Percentiles rank a stretch among this genome's conserved stretches.
phyloP scores from a whole-genome alignment of 2,113 vertebrate species.

The Cyanistes caeruleus region DNA sequence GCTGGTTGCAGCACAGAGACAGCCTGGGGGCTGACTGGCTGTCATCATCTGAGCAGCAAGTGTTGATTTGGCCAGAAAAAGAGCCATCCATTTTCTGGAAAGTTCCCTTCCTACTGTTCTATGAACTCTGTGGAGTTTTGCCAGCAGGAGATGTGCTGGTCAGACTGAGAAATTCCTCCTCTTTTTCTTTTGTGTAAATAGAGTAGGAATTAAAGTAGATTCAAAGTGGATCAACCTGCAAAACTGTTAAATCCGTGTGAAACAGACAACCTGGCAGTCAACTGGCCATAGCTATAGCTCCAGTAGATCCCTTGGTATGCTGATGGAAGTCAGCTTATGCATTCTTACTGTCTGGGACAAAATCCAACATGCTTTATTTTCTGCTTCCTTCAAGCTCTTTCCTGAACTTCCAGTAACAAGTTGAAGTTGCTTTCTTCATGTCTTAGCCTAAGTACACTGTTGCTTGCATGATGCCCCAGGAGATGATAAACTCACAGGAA shows the following conservation, averaged over 20 bases:
- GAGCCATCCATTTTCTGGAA: slow-evolving; percentile 28
- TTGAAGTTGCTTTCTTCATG: not conserved
- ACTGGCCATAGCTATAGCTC: not conserved
- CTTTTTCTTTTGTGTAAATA: not conserved
- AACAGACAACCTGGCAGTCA: not conserved
- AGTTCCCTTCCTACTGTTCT: slow-evolving; percentile 15
- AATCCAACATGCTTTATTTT: slow-evolving; percentile 1
- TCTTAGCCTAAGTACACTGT: not conserved
- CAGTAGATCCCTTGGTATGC: not conserved
- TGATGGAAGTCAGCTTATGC: not conserved
- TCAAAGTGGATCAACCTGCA: not conserved
- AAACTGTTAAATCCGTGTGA: not conserved
- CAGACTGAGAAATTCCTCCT: not conserved
- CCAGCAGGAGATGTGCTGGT: not conserved
- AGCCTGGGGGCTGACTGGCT: not conserved
- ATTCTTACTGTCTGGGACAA: not conserved
- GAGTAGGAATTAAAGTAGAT: not conserved
- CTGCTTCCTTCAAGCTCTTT: slow-evolving; percentile 11
- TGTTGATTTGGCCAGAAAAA: not conserved
- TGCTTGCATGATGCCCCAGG: not conserved
- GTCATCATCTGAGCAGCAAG: not conserved
- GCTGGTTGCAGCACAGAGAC: not conserved
- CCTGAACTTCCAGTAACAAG: not conserved
- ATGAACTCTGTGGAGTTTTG: not conserved
- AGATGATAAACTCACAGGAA: not conserved